These are phyloP conservation scores for Dreissena polymorpha DNA, from an alignment of 1,140 invertebrate genomes.

Conservation along the genomic window DNA sequence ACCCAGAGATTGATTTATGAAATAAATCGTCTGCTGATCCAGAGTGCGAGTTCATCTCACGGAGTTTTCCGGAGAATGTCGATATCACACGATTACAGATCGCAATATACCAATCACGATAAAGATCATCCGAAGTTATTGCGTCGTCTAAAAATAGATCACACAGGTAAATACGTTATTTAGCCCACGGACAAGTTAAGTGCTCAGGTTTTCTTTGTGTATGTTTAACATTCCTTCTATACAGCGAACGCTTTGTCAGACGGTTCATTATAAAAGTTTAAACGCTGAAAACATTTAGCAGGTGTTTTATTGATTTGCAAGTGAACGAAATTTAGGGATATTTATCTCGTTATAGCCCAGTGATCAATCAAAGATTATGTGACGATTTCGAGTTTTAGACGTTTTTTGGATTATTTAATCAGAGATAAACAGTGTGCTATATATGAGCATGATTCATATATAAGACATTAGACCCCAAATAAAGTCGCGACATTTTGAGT, in stretches of 20 bases:
- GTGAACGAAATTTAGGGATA: not conserved
- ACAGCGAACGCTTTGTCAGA: constrained; percentile 9
- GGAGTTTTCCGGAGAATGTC: too few species aligned
- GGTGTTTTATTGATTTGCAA: constrained; percentile 37
- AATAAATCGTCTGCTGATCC: too few species aligned
- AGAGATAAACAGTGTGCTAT: not conserved
- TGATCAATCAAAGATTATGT: constrained; percentile 6
- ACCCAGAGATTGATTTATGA: too few species aligned
- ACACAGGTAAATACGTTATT: constrained; percentile 30
- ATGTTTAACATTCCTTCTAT: constrained; percentile 32
- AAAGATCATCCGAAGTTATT: too few species aligned
- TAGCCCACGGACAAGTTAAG: constrained; percentile 18
- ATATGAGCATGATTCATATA: not conserved
- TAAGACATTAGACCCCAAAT: not conserved
- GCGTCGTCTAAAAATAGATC: constrained; percentile 26
- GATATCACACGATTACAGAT: too few species aligned
- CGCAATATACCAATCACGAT: too few species aligned
- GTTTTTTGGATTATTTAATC: not conserved
- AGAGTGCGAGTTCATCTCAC: too few species aligned
- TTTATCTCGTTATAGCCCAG: constrained; percentile 6
- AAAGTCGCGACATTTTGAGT: not conserved
- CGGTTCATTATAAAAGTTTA: not conserved
- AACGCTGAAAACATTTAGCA: constrained; percentile 24
- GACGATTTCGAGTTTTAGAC: not conserved
- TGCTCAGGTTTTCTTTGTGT: constrained; percentile 46